Evolutionary conservation across 2,888 invertebrate species (phyloP), one percentile per base, ranked within the genome.

Genomic region (Chrysina gloriosa): DNA sequence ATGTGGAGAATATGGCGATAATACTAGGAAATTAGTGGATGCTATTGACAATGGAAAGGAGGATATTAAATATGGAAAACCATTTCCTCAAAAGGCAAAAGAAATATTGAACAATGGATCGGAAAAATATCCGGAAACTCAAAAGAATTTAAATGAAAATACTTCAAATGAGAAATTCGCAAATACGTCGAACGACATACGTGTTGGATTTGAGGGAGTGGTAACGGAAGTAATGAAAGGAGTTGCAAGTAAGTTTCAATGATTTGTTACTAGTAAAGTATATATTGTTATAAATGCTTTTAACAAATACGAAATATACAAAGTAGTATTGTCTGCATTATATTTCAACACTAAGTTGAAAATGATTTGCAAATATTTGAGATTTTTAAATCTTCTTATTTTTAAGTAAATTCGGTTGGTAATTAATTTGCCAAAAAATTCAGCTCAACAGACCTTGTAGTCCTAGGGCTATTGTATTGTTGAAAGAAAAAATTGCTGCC

Each of bases 1-100:
- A 0, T 96, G 96, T 79, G 97, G 97, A 0, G 97, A 98, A 83
- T 96, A 97, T 81, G 98, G 98, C 64, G 94, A 96, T 79, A 92
- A 96, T 78, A 93, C 92, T 0, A 89, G 90, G 72, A 93, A 90
- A 76, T 84, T 96, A 63, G 95, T 96, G 3, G 89, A 89, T 5
- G 95, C 96, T 4, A 94, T 96, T 63, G 89, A 92, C 72, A 94
- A 94, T 81, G 95, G 96, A 63, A 90, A 91, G 78, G 87, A 90
- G 74, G 94, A 95, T 77, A 92, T 94, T 76, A 89, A 93, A 73
- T 88, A 87, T 31, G 89, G 90, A n/a, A 84, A 87, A 72, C 88
- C 90, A 0, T 91, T 92, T 80, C 90, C 92, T 0, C 88, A 87
- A 0, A 79, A 85, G 1, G 88, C 88, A 72, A 80, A 82, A 1